Evolutionary conservation across 1,140 invertebrate species (phyloP), one percentile per base, ranked within the genome.

Genomic region (Augochlora pura): DNA sequence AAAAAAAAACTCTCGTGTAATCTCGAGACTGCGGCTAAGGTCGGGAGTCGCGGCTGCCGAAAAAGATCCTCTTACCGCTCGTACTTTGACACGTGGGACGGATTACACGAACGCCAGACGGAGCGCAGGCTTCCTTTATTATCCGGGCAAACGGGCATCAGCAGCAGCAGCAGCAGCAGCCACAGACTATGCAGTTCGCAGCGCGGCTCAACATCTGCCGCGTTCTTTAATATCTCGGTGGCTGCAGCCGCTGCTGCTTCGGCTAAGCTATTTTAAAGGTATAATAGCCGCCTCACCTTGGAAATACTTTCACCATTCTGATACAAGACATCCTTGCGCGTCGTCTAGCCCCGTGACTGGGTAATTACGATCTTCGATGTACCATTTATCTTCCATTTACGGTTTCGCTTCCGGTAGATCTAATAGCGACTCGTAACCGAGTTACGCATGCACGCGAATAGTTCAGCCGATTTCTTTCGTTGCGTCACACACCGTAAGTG

Each of bases 381-480:
- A 25, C 49, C 70, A 52, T 38, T 39, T 60, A 66, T 79, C 62
- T 60, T 52, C 65, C 54, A n/a, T 42, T 21, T 65, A 27, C 7
- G 27, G 39, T 62, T 67, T 74, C 63, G 38, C 71, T 79, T 79
- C 79, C 74, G 59, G 39, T 42, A 32, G 64, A 54, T 67, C 52
- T 66, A 67, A 79, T 27, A 38, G 8, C 25, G 39, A 46, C 16
- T 65, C 25, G 27, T 72, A 49, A 57, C 18, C 62, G 12, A 62
- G 70, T 74, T 74, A 73, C 49, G 60, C n/a, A 10, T 27, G 59
- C 46, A 65, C 60, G 79, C 59, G 66, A 60, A 74, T 67, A 38
- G 77, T 67, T 77, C 74, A 2, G 46, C 39, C 66, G 74, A 81
- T 81, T 81, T 65, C 74, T 66, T 77, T 70, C 74, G 60, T 81